phyloP scores from a whole-genome alignment of 2,888 invertebrate species.

The Pollenia griseotomentosa region DNA sequence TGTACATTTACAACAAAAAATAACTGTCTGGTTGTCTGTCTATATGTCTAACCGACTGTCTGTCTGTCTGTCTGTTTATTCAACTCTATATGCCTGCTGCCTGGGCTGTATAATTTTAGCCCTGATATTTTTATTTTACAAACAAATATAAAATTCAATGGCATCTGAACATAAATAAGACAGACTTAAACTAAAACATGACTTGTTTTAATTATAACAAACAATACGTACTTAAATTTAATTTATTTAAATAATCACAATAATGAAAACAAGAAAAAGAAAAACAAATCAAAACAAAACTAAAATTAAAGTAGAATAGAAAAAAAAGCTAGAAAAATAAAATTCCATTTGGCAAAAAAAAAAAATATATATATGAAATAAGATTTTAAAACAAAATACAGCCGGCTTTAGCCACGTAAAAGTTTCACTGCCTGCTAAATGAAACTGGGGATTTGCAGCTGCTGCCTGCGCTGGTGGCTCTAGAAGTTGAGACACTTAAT shows the following conservation, averaged over 20 bases:
- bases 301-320: slow-evolving; percentile 18
- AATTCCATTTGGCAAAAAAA: slow-evolving; percentile 32
- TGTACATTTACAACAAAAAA: neutral
- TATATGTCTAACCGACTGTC: neutral
- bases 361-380: neutral
- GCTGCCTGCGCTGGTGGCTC: neutral
- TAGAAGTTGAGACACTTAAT: slow-evolving; percentile 33
- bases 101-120: slow-evolving; percentile 36
- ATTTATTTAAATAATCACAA: slow-evolving; percentile 40
- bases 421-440: slow-evolving; percentile 4
- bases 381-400: slow-evolving; percentile 10
- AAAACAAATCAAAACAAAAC: neutral
- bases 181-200: slow-evolving; percentile 62
- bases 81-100: neutral
- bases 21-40: neutral
- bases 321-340: slow-evolving; percentile 20
- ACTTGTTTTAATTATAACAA: slow-evolving; percentile 66
- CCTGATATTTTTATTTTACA: slow-evolving; percentile 55
- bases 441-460: neutral
- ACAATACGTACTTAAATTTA: slow-evolving; percentile 54
- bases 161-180: slow-evolving; percentile 36
- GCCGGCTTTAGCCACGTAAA: slow-evolving; percentile 13
- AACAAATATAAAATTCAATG: slow-evolving; percentile 53
- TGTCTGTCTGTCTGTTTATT: neutral
- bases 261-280: neutral